Evolutionary conservation across 2,113 vertebrate genomes (phyloP).

Genomic region (Pelecanus crispus): DNA sequence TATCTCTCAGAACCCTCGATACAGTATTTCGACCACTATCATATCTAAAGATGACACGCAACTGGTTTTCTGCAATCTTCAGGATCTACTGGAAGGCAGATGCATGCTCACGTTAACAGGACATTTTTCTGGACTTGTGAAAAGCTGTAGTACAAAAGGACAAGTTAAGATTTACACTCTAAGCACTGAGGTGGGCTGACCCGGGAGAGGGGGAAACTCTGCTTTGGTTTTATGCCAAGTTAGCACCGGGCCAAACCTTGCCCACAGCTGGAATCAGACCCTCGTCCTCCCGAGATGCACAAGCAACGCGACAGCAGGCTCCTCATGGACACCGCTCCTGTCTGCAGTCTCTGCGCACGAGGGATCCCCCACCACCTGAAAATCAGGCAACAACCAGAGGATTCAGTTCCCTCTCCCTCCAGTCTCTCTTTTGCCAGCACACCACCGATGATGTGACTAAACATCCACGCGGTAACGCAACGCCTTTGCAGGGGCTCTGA

Average conservation of each 20-base stretch:
- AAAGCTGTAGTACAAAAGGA: not conserved
- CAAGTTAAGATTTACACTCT: not conserved
- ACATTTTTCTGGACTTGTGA: not conserved
- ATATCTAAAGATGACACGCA: not conserved
- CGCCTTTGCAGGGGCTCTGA: not conserved
- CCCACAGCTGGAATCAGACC: not conserved
- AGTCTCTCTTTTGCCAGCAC: not conserved
- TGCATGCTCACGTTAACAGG: not conserved
- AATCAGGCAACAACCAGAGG: not conserved
- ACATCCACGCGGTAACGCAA: fast-evolving
- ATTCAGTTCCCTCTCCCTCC: not conserved
- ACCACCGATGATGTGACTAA: fast-evolving
- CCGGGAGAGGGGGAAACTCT: not conserved
- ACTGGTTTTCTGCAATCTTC: not conserved
- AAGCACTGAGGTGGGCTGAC: not conserved
- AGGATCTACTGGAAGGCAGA: not conserved
- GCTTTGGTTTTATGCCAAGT: not conserved
- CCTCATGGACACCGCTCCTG: not conserved
- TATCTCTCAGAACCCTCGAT: not conserved
- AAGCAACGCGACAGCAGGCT: fast-evolving
- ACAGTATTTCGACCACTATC: not conserved
- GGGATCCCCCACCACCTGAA: not conserved
- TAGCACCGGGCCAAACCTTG: not conserved
- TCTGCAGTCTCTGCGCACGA: not conserved
- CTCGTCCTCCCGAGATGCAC: fast-evolving